These are phyloP conservation scores for Actenoides lindsayi DNA, from an alignment of 2,113 vertebrate species.

Conservation along the genomic window DNA sequence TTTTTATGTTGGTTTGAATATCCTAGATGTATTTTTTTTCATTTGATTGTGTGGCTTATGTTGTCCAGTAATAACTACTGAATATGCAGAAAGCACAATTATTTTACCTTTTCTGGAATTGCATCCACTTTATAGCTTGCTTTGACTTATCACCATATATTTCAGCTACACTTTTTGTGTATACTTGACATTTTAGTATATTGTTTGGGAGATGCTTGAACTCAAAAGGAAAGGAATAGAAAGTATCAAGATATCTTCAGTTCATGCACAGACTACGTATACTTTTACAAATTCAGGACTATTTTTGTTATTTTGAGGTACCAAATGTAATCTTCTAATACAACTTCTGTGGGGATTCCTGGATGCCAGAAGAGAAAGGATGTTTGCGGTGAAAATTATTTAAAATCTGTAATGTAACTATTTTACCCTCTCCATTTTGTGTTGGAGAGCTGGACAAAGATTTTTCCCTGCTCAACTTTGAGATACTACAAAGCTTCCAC, in stretches of 20 bases:
- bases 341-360: background rate
- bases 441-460: background rate
- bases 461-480: background rate
- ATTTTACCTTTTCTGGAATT: background rate
- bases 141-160: background rate
- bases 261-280: background rate
- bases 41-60: background rate
- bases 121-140: background rate
- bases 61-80: background rate
- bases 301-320: background rate
- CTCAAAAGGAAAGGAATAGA: background rate
- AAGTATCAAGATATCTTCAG: background rate
- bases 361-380: background rate
- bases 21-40: background rate
- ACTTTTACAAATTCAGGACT: background rate
- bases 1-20: background rate
- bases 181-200: background rate
- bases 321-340: conserved; percentile 17
- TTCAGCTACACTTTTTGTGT: background rate
- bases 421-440: background rate
- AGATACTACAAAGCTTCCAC: background rate
- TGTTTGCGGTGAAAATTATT: background rate
- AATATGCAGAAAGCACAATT: background rate
- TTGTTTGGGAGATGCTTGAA: background rate
- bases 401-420: background rate